These are phyloP conservation scores for Bradynema listronoti DNA, from an alignment of 1,140 invertebrate species.

Conservation along the genomic window DNA sequence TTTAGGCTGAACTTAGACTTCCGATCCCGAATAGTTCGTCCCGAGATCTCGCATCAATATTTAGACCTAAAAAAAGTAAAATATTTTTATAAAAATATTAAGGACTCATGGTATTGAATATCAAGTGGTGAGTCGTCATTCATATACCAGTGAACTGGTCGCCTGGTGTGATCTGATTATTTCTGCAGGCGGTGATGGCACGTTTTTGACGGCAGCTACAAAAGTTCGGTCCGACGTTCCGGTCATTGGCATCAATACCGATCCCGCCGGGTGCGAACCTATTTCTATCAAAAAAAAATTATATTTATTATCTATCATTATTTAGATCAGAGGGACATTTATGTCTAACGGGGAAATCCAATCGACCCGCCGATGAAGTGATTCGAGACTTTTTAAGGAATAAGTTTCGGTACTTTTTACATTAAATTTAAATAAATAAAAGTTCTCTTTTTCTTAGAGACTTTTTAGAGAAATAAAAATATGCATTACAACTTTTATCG, in stretches of 20 bases:
- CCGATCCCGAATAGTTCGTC: background rate
- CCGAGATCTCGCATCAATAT: background rate
- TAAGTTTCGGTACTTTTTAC: too few species aligned
- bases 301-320: slow-evolving; percentile 13
- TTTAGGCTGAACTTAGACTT: slow-evolving; percentile 6
- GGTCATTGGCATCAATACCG: slow-evolving; percentile 94
- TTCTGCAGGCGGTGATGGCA: slow-evolving; percentile 93
- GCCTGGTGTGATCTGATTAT: slow-evolving; percentile 89
- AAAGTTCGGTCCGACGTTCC: slow-evolving; percentile 70
- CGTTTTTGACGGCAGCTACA: slow-evolving; percentile 85
- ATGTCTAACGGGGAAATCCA: slow-evolving; percentile 75
- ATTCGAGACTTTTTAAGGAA: slow-evolving; percentile 67
- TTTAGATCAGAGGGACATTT: slow-evolving; percentile 80
- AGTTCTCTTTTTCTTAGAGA: too few species aligned
- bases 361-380: slow-evolving; percentile 66
- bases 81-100: slow-evolving; percentile 11
- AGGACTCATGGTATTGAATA: slow-evolving; percentile 48
- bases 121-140: slow-evolving; percentile 34
- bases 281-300: slow-evolving; percentile 38
- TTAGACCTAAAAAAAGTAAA: background rate
- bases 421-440: slow-evolving; percentile 62
- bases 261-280: slow-evolving; percentile 66
- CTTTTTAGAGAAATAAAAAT: too few species aligned
- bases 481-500: too few species aligned
- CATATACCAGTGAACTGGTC: slow-evolving; percentile 64